Base-by-base conservation (phyloP, 2,888 invertebrate genomes). In the Aphidius colemani region DNA sequence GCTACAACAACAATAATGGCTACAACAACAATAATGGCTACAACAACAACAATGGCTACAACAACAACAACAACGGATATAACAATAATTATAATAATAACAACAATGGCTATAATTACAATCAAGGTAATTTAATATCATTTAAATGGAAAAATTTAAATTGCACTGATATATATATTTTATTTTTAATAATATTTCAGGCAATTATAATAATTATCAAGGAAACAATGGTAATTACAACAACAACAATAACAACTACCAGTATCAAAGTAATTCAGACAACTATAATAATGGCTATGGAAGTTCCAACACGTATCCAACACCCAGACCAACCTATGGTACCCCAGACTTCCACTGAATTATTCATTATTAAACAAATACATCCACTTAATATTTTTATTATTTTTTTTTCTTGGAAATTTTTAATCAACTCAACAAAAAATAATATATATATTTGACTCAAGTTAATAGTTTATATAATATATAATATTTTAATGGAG, bases 241-340 rank as follows among this genome's bases (percentile, higher is more conserved):
- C 53, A 66, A 66, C 63, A 66, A 65, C 43, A 56, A 50, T 13
- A 48, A 58, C 40, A 51, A 57, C 45, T 58, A 63, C 30, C 59
- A 62, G 13, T 53, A 46, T n/a, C 13, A 13, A 53, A 58, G 56
- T 7, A 57, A 46, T 39, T n/a, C 43, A 43, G 61, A 61, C 40
- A 58, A 68, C 56, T 56, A 67, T 18, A 61, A 67, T 55, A 58
- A 67, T 53, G 66, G 65, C 8, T 63, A 68, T 57, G 67, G 65
- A 39, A 71, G 67, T 63, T 50, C 59, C 30, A 30, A 30, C 30
- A 30, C 30, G 30, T 30, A 30, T 30, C 1, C 30, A 44, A 65
- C 66, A 49, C 72, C 79, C 6, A 72, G 76, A 59, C 67, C 79
- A 3, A 75, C 75, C 7, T 82, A 82, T 61, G 81, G 81, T n/a